Evolutionary conservation across 2,797 vertebrate species (phyloP).

Genomic region (Naso thynnoides): DNA sequence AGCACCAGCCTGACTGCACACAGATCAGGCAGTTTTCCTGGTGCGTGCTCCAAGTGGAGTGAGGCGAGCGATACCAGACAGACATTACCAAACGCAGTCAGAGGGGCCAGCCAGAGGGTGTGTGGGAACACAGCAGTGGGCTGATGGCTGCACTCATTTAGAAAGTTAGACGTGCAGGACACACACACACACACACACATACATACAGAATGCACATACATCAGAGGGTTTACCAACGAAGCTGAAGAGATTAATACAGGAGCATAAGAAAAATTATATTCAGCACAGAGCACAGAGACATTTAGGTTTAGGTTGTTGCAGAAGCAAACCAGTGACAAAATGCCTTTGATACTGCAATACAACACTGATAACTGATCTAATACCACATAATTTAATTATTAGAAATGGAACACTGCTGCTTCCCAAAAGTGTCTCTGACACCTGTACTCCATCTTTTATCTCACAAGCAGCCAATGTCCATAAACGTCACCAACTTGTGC

Average conservation of each 20-base stretch:
- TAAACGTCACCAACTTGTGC: no score
- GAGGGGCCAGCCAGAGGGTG: constrained; percentile 72
- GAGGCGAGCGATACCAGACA: constrained; percentile 69
- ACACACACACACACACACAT: constrained; percentile 13
- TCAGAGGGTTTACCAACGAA: not conserved
- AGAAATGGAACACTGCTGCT: no score
- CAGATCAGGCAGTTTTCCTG: constrained; percentile 60
- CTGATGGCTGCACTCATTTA: constrained; percentile 56
- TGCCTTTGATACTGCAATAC: no score
- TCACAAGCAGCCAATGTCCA: no score
- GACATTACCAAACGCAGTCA: constrained; percentile 71
- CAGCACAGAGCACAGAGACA: not conserved
- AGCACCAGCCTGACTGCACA: constrained; percentile 69
- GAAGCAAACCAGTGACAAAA: no score
- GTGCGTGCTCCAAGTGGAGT: constrained; percentile 65
- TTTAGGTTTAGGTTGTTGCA: not conserved
- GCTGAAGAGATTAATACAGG: not conserved
- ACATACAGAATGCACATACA: not conserved
- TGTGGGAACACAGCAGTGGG: constrained; percentile 55
- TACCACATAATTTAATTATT: no score
- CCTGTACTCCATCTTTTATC: no score
- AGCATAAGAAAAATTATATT: not conserved
- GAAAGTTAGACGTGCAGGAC: constrained; percentile 30
- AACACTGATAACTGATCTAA: no score
- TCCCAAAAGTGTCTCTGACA: no score